Evolutionary conservation across 2,113 vertebrate species (phyloP), one percentile per base, ranked within the genome.

Genomic region (Lamprologus speciosus): DNA sequence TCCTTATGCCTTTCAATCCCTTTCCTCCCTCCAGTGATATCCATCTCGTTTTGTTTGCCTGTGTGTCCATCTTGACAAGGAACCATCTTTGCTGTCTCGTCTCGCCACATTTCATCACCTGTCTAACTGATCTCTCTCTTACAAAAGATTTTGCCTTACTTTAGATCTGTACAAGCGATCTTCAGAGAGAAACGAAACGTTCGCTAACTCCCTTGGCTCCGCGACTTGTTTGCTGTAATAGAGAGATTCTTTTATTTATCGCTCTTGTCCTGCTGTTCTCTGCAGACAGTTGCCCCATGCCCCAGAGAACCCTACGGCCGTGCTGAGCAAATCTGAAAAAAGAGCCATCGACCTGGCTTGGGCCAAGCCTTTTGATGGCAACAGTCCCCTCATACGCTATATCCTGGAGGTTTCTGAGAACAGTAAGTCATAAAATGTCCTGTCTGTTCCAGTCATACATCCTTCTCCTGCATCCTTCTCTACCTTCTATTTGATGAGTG

Each of bases 361-460:
- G 98, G 96, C 97, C 93, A 98, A 98, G 37, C 97, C 98, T 31
- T 99, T 99, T 2, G 98, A 99, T 1, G 98, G 98, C 82, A 99
- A 99, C 96, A 99, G 98, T 87, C 98, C 98, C 1, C 96, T 99
- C 92, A 95, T 98, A 35, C 97, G 95, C 84, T 99, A 99, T 84
- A 47, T 98, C 82, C 94, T 99, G 95, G 98, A 99, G 96, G 98
- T 99, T 82, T 99, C 98, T 0, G 98, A 99, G 93, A 99, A 98
- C 96, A 98, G 98, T 99, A 96, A 97, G 98, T 94, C 42, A 10
- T 12, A 14, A 3, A 51, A 33, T 51, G 11, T 51, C 45, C 54
- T 16, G 19, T 11, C 37, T 45, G 8, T 53, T 47, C 13, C 13
- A 11, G 35, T 42, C 83, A 26, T 23, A 0, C 28, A 40, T 58